Percentiles rank a stretch among this genome's conserved stretches.
Conservation (phyloP, 1,140 invertebrate species). For the Bombus ignitus region DNA sequence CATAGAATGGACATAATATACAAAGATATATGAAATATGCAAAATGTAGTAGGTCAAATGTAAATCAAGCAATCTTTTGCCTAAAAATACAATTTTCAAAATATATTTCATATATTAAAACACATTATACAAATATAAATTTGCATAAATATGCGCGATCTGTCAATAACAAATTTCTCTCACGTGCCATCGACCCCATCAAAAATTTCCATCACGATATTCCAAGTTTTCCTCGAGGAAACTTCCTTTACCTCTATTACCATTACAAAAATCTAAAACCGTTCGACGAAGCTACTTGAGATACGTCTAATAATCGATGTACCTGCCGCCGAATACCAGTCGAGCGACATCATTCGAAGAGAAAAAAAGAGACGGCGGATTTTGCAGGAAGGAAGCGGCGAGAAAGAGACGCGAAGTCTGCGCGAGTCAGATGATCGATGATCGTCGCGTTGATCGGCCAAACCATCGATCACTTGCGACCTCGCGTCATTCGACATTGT, state of each 20-base stretch:
- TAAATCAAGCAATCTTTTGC: no score
- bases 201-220: slow-evolving; percentile 23
- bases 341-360: slow-evolving; percentile 40
- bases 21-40: background rate
- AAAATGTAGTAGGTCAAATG: no score
- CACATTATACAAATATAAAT: background rate
- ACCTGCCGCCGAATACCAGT: slow-evolving; percentile 63
- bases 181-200: background rate
- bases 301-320: slow-evolving; percentile 40
- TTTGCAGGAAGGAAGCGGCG: slow-evolving; percentile 30
- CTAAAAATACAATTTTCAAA: background rate
- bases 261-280: slow-evolving; percentile 19
- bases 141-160: background rate
- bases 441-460: slow-evolving; percentile 33
- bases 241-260: slow-evolving; percentile 23
- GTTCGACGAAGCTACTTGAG: slow-evolving; percentile 43
- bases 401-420: slow-evolving; percentile 37
- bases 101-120: background rate
- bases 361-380: slow-evolving; percentile 18
- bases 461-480: slow-evolving; percentile 60
- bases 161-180: background rate
- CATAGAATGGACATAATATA: background rate
- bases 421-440: slow-evolving; percentile 60
- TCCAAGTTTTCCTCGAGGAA: background rate
- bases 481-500: slow-evolving; percentile 51